These are phyloP conservation scores for Pelagia noctiluca DNA, from an alignment of 30 jellyfish, hydroid and myxozoan genomes.

Conservation along the genomic window DNA sequence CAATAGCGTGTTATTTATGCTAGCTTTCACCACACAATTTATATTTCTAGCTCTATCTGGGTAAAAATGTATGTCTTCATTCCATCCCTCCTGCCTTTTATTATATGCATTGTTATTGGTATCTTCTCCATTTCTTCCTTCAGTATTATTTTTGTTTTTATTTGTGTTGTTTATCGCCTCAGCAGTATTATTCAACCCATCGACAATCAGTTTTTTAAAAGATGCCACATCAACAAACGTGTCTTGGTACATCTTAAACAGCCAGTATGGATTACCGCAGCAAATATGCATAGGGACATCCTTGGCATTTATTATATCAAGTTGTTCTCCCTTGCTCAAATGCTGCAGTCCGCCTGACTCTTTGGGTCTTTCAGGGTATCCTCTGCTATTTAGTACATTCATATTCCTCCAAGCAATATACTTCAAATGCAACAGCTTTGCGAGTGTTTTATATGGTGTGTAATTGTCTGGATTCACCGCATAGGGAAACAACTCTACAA, in stretches of 20 bases:
- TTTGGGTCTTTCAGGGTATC: slow-evolving; percentile 72
- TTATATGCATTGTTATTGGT: no score
- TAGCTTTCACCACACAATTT: background rate
- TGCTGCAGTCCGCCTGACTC: slow-evolving; percentile 84
- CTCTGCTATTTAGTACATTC: slow-evolving; percentile 13
- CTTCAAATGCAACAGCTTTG: slow-evolving; percentile 39
- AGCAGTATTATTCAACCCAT: background rate
- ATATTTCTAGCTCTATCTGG: slow-evolving; percentile 57
- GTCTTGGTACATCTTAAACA: slow-evolving; percentile 91
- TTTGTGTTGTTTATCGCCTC: background rate
- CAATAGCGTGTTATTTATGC: background rate
- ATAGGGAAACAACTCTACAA: slow-evolving; percentile 90
- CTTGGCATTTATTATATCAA: slow-evolving; percentile 18
- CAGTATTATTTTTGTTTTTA: no score
- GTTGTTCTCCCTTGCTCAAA: slow-evolving; percentile 52
- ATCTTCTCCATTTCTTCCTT: no score
- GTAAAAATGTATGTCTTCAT: no score
- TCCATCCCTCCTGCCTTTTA: no score
- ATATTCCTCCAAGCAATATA: slow-evolving; percentile 80
- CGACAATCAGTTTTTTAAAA: background rate
- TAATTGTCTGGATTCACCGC: slow-evolving; percentile 86
- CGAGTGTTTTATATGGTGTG: slow-evolving; percentile 88
- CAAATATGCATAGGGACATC: slow-evolving; percentile 81
- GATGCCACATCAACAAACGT: slow-evolving; percentile 80
- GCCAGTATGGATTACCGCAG: slow-evolving; percentile 91